Percentiles rank a stretch among this genome's conserved stretches.
These are phyloP conservation scores for Halcyon leucocephala DNA, from an alignment of 2,797 vertebrate species.

Conservation along the genomic window DNA sequence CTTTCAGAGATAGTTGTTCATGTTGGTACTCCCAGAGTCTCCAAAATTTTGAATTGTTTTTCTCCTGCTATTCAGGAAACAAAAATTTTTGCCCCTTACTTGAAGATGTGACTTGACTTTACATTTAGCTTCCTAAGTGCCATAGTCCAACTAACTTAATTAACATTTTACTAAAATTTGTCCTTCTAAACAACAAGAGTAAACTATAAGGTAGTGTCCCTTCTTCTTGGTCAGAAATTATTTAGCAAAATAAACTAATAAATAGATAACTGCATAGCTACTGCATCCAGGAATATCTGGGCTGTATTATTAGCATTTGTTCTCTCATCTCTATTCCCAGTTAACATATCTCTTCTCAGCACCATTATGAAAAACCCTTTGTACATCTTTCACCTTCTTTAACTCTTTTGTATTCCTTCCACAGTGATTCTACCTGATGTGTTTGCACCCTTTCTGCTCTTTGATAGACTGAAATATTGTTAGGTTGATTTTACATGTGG, in stretches of 20 bases:
- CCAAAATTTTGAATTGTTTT: background rate
- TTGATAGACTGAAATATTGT: background rate
- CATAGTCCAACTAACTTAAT: background rate
- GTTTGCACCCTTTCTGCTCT: background rate
- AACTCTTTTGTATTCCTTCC: background rate
- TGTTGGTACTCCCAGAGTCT: background rate
- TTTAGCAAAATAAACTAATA: background rate
- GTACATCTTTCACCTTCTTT: background rate
- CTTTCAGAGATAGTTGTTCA: background rate
- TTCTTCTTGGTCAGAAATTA: background rate
- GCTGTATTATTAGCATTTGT: background rate
- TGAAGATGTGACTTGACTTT: background rate
- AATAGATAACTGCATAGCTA: background rate
- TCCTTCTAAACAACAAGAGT: background rate
- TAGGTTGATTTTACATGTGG: background rate
- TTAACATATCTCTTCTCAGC: background rate
- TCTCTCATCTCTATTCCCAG: background rate
- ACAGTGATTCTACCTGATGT: background rate
- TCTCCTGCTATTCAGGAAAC: background rate
- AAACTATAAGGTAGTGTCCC: background rate
- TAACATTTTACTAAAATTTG: background rate
- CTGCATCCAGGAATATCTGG: background rate
- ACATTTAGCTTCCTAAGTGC: background rate
- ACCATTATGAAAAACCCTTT: background rate
- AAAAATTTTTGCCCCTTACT: background rate